Base-by-base conservation (phyloP, 2,888 invertebrate species). In the Lydus trimaculatus region DNA sequence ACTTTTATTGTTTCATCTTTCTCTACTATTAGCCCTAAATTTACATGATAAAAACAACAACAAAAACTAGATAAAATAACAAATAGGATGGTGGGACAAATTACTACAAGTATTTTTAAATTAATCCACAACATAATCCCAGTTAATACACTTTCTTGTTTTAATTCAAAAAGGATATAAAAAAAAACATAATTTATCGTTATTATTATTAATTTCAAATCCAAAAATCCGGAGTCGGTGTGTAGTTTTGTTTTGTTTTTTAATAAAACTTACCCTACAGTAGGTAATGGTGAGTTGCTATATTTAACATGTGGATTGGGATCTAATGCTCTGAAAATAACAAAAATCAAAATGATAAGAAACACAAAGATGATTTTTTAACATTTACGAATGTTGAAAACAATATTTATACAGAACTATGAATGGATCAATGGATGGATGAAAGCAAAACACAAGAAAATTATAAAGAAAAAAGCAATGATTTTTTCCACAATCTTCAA, bases 321-420 rank as follows among this genome's bases (percentile, higher is more conserved):
- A 80, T 85, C 90, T 89, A 90, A 87, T 81, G 89, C 90, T 89
- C 90, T 90, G 90, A 87, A 90, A 90, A 84, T 82, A 83, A 88
- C 70, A 73, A 78, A 74, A 76, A 73, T 74, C 73, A 77, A 74
- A 73, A 73, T 72, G 73, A 77, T 78, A 75, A 75, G 74, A 77
- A 77, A 72, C 70, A 76, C 72, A 77, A 76, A 74, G 72, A 66
- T 71, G 65, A 72, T 74, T n/a, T 74, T n/a, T 43, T 17, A 17
- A 43, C 43, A 43, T 43, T 43, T 43, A 43, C 43, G 17, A 39
- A 62, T 63, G 61, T 63, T 58, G 52, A 72, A 68, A 72, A 70
- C 66, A 65, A 20, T 43, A 70, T 71, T 69, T 69, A 69, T 70
- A 71, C 70, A 72, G 69, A 69, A 70, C 70, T 72, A 68, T 72